phyloP scores from a whole-genome alignment of 2,113 vertebrate genomes.

The Odocoileus hemionus region DNA sequence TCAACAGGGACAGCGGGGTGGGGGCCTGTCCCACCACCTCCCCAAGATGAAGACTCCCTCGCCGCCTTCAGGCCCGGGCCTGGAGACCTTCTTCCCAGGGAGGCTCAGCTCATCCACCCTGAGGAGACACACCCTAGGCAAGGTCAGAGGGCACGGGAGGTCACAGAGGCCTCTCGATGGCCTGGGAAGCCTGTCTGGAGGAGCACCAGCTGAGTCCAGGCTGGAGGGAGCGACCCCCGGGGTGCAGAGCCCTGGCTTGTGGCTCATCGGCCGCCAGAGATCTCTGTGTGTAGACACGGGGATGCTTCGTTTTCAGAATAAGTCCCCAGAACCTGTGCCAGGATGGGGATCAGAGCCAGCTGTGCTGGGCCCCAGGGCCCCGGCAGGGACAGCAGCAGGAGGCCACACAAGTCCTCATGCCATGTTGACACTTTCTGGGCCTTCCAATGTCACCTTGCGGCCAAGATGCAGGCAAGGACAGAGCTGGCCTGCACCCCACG shows the following conservation, averaged over 20 bases:
- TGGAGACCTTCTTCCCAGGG: not conserved
- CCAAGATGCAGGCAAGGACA: fast-evolving
- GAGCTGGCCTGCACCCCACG: not conserved
- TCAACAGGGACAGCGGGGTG: not conserved
- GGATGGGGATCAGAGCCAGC: fast-evolving
- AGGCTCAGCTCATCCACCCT: not conserved
- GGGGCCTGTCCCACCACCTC: not conserved
- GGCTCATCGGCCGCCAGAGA: fast-evolving
- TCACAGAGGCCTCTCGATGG: not conserved
- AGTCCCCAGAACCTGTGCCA: not conserved
- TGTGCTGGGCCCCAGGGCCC: not conserved
- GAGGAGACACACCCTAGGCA: not conserved
- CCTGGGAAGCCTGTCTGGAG: not conserved
- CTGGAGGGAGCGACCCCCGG: fast-evolving
- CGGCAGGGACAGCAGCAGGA: not conserved
- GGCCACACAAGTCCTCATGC: not conserved
- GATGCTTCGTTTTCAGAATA: not conserved
- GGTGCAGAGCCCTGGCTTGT: not conserved
- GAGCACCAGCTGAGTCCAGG: not conserved
- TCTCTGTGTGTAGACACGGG: not conserved
- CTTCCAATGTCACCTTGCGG: not conserved
- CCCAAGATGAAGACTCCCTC: fast-evolving
- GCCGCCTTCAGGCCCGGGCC: not conserved
- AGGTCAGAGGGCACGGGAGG: not conserved
- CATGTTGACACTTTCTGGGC: not conserved